Base-by-base conservation (phyloP, 2,888 invertebrate species). In the Agonum fuliginosum region DNA sequence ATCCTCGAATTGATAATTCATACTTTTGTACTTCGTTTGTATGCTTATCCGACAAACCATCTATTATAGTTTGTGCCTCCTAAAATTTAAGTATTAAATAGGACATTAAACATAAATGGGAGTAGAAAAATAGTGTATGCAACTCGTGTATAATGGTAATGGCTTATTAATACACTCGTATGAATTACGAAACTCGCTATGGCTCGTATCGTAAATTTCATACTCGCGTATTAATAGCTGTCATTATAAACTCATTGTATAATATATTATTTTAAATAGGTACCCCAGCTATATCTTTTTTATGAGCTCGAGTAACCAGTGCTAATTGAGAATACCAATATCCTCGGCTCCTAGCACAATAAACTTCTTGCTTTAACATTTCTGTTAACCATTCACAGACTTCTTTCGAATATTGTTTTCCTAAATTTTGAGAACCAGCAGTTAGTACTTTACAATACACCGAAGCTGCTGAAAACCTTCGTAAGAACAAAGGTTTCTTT, bases 11-110 rank as follows among this genome's bases (percentile, higher is more conserved):
- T 34, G 79, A 81, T 37, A 85, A 78, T 20, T 82, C 81, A 51
- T 82, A 78, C 51, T 80, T 54, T 62, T 80, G 79, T 8, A 83
- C 78, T 22, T 83, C 81, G 17, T 81, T 79, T 41, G 84, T 78
- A 48, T 51, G 67, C 78, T 69, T 79, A 48, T 78, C 82, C 12
- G 84, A 84, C 17, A 90, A 85, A 0, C 88, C 90, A 78, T 86
- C 83, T 12, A 89, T 78, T 37, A 91, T 81, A 5, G 87, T 84
- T 80, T 86, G 80, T 0, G 88, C 89, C 0, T 89, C 89, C 90
- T 90, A 81, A 24, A 88, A 48, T 71, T 51, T 70, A 77, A 27
- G 30, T n/a, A 30, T 14, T n/a, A n/a, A n/a, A n/a, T n/a, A n/a
- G n/a, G n/a, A n/a, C n/a, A n/a, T n/a, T n/a, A n/a, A n/a, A n/a